Evolutionary conservation across 2,113 vertebrate genomes (phyloP).

Genomic region (Heterotilapia buettikoferi): DNA sequence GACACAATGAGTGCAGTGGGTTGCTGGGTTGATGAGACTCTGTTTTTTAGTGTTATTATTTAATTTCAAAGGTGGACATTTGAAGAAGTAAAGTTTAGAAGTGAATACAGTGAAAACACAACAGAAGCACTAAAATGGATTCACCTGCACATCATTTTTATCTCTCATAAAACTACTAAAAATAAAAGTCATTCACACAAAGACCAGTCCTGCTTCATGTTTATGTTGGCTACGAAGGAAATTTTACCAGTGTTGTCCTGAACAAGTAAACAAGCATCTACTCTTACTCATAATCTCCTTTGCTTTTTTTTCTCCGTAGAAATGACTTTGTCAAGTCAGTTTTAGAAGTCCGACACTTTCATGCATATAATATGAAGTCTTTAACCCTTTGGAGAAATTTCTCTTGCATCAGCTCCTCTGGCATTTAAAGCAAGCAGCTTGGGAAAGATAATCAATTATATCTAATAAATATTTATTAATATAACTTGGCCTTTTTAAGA

Average conservation of each 20-base stretch:
- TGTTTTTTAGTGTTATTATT: not conserved
- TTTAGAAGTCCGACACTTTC: not conserved
- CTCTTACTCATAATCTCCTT: not conserved
- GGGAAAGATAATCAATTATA: not conserved
- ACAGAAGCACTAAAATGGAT: fast-evolving
- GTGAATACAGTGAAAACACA: not conserved
- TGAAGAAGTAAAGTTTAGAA: not conserved
- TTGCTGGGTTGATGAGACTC: not conserved
- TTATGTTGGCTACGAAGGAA: not conserved
- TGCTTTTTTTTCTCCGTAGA: not conserved
- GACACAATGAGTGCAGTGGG: not conserved
- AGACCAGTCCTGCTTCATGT: fast-evolving
- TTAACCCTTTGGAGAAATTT: not conserved
- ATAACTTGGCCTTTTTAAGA: not conserved
- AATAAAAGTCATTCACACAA: not conserved
- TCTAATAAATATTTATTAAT: not conserved
- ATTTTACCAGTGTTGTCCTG: fast-evolving
- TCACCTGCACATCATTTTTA: not conserved
- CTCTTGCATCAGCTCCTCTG: not conserved
- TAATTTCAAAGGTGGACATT: not conserved
- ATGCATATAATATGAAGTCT: not conserved
- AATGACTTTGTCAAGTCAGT: not conserved
- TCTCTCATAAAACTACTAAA: not conserved
- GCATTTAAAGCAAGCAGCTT: not conserved
- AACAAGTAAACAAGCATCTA: not conserved